Percentiles rank a stretch among this genome's conserved stretches.
Evolutionary conservation across 2,113 vertebrate species (phyloP).

Genomic region (Actenoides hombroni): DNA sequence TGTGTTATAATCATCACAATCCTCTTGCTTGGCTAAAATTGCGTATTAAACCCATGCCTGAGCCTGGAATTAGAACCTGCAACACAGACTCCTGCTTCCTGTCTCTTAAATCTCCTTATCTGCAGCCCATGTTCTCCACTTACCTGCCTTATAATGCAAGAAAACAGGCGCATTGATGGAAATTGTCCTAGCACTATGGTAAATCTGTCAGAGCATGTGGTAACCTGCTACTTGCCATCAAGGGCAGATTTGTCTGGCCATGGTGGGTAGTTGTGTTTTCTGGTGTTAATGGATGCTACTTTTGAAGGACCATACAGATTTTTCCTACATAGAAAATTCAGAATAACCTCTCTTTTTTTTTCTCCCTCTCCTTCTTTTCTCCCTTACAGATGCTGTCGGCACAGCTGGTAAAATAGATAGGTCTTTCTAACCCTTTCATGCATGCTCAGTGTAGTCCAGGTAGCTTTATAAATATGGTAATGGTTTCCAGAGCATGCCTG

Average conservation of each 20-base stretch:
- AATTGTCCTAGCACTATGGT: not conserved
- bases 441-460: constrained; percentile 64
- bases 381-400: constrained; percentile 26
- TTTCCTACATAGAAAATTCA: not conserved
- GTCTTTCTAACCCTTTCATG: constrained; percentile 73
- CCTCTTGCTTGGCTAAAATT: not conserved
- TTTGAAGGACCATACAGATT: not conserved
- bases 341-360: not conserved
- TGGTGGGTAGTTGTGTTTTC: not conserved
- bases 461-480: constrained; percentile 81
- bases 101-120: not conserved
- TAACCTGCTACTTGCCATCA: not conserved
- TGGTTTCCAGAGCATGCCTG: constrained; percentile 67
- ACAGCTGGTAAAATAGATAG: constrained; percentile 77
- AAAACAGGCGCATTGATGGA: not conserved
- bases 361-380: not conserved
- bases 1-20: not conserved
- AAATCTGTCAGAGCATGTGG: not conserved
- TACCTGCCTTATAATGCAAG: not conserved
- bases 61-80: constrained; percentile 7
- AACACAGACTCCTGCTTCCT: not conserved
- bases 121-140: not conserved
- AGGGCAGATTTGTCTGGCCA: not conserved
- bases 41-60: not conserved
- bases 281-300: not conserved